phyloP scores from a whole-genome alignment of 2,888 invertebrate genomes.

The Heliconius aoede region DNA sequence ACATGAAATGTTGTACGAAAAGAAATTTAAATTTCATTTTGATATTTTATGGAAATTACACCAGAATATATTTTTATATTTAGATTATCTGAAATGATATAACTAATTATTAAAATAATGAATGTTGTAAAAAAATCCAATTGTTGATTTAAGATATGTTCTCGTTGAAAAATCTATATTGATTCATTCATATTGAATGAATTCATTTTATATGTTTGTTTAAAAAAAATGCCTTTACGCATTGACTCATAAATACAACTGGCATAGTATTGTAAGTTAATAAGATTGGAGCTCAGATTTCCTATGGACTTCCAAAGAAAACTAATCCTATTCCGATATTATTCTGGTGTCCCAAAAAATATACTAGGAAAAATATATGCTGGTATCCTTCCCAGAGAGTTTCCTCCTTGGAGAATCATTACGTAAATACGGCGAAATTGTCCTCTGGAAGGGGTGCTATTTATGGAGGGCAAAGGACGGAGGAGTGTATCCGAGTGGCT shows the following conservation, averaged over 20 bases:
- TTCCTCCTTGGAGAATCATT: conserved; percentile 71
- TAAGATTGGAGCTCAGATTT: conserved; percentile 38
- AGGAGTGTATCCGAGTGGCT: conserved; percentile 76
- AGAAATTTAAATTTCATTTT: conserved; percentile 40
- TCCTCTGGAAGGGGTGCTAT: conserved; percentile 75
- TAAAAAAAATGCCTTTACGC: conserved; percentile 1
- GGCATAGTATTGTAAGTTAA: conserved; percentile 42
- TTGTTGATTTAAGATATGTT: neutral
- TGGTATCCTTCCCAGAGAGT: conserved; percentile 61
- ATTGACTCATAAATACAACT: conserved; percentile 19
- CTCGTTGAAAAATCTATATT: too few relatives aligned
- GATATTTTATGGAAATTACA: conserved; percentile 60
- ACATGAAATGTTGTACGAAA: conserved; percentile 22
- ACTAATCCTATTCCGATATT: conserved; percentile 74
- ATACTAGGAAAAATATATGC: conserved; percentile 65
- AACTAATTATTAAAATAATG: conserved; percentile 47
- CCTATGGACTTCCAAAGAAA: conserved; percentile 60
- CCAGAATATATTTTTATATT: conserved; percentile 20
- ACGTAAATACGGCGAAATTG: conserved; percentile 78
- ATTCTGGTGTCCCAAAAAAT: conserved; percentile 77
- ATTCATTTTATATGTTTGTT: neutral
- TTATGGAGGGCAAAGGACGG: conserved; percentile 74
- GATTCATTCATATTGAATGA: too few relatives aligned
- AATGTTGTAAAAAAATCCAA: neutral
- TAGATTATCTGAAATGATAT: conserved; percentile 36